Base-by-base conservation (phyloP, 2,888 invertebrate species). In the Globia sparganii region DNA sequence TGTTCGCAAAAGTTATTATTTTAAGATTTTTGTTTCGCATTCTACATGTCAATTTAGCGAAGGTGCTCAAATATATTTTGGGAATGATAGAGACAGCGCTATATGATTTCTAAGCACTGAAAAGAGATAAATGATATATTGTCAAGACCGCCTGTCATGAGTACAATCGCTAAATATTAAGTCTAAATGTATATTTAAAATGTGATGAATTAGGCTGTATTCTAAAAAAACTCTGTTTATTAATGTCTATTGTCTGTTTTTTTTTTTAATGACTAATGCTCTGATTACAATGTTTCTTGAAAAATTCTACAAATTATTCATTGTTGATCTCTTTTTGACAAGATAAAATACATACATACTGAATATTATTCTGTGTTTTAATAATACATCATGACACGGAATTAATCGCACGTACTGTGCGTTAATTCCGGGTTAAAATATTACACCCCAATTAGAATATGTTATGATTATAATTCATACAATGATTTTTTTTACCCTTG, bases 311-410 rank as follows among this genome's bases (percentile, higher is more conserved):
- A 76, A 67, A 77, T 64, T 81, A 25, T 72, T 43, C 13, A 61
- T 85, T 61, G 77, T 85, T 83, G 83, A 83, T 83, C 83, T 83
- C 83, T 82, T 46, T 74, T 82, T 77, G 72, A 72, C 67, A 85
- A 74, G 31, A 72, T 84, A 71, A 62, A 64, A 81, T 80, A 82
- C 40, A 83, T 76, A 46, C 53, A 49, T 70, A 72, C 40, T 43
- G 15, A 76, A 72, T 68, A 68, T 49, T n/a, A 68, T 75, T 53
- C 40, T 84, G 72, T 43, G 61, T 83, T 85, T 83, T 2, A 59
- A 59, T 59, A n/a, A 11, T n/a, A 56, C 11, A 11, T 11, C 25
- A n/a, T 13, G 11, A 13, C n/a, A n/a, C 11, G 11, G 28, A 25
- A 53, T 40, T 40, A 25, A 53, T n/a, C 9, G 25, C 49, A 21